Conservation (phyloP, 30 jellyfish, hydroid and myxozoan genomes). For the Clytia hemisphaerica region DNA sequence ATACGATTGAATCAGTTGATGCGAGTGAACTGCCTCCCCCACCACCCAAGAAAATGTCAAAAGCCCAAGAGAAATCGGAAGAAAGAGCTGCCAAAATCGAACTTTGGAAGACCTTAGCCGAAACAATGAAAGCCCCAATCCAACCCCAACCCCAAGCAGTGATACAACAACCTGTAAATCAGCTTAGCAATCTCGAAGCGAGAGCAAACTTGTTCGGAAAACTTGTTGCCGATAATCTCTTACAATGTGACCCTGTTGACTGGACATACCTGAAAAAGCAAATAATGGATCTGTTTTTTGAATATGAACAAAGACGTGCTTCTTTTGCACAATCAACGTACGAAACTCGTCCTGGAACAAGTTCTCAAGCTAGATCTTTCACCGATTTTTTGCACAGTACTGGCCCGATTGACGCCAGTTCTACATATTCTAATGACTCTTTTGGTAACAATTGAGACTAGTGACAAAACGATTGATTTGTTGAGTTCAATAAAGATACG, state of each 20-base stretch:
- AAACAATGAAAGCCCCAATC: too few species aligned
- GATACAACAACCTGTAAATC: neutral
- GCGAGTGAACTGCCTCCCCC: neutral
- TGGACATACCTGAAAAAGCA: slow-evolving; percentile 3
- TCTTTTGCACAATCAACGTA: neutral
- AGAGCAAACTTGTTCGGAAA: neutral
- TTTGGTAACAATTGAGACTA: too few species aligned
- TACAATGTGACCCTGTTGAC: neutral
- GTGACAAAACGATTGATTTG: too few species aligned
- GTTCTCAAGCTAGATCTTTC: too few species aligned
- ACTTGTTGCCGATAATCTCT: slow-evolving; percentile 2
- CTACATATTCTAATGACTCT: too few species aligned
- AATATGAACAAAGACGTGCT: neutral
- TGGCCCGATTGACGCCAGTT: too few species aligned
- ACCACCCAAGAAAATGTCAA: neutral
- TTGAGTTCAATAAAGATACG: too few species aligned
- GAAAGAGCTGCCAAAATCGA: neutral
- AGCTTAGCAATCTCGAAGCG: neutral
- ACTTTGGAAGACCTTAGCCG: neutral
- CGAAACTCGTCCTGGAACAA: too few species aligned
- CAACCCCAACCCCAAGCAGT: neutral
- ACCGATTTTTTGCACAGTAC: too few species aligned
- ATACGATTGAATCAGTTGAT: neutral
- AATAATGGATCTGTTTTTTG: slow-evolving; percentile 3
- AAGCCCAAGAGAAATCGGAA: neutral